Conservation (phyloP, 1,140 invertebrate genomes). For the Telenomus remus region DNA sequence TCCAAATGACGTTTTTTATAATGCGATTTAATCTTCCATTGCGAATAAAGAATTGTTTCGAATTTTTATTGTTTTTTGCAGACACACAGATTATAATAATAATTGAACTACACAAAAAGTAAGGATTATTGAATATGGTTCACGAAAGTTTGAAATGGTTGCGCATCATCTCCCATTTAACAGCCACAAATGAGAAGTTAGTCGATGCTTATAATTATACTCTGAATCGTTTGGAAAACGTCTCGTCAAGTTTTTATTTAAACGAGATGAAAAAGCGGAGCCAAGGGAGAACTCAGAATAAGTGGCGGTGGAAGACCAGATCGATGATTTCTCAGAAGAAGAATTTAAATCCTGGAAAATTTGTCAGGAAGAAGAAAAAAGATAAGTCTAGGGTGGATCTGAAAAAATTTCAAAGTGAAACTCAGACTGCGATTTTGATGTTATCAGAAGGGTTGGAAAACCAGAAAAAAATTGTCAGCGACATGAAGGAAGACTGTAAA, state of each 20-base stretch:
- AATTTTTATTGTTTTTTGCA: too few species aligned
- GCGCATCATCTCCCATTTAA: conserved; percentile 67
- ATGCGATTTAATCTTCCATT: too few species aligned
- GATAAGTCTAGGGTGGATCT: conserved; percentile 1
- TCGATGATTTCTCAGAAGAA: not conserved
- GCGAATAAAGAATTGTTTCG: too few species aligned
- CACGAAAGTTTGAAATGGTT: conserved; percentile 61
- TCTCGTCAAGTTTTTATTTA: too few species aligned
- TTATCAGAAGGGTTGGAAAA: conserved; percentile 58
- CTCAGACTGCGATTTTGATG: conserved; percentile 58
- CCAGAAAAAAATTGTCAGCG: conserved; percentile 57
- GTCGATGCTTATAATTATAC: conserved; percentile 65
- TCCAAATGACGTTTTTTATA: not conserved
- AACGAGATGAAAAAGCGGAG: conserved; percentile 57
- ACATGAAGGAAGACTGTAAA: conserved; percentile 63
- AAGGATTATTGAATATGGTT: not conserved
- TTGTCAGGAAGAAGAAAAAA: not conserved
- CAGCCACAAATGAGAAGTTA: conserved; percentile 70
- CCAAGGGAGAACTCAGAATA: too few species aligned
- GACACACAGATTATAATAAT: too few species aligned
- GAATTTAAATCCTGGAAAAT: not conserved
- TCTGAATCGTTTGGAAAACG: conserved; percentile 63
- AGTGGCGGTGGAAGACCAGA: too few species aligned
- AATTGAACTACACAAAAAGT: too few species aligned
- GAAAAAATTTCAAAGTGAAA: conserved; percentile 29